Percentiles rank a stretch among this genome's conserved stretches.
Conservation (phyloP, 2,113 vertebrate species). For the Fulmarus glacialis region DNA sequence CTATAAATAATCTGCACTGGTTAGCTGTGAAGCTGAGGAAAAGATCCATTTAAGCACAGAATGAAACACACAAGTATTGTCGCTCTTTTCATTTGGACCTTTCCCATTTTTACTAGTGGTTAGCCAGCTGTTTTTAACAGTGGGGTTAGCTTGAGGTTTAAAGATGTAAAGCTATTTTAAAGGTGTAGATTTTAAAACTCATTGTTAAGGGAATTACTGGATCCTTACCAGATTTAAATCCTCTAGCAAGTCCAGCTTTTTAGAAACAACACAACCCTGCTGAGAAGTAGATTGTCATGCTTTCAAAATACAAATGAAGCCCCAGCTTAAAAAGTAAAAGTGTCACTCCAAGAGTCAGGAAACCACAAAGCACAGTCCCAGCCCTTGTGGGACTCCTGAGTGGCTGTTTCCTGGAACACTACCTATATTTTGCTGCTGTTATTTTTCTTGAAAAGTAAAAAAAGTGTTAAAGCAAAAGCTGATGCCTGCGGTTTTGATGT, state of each 20-base stretch:
- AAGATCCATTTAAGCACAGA: not conserved
- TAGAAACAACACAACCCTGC: not conserved
- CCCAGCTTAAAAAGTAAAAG: not conserved
- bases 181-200: not conserved
- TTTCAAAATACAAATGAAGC: constrained; percentile 20
- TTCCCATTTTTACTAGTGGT: not conserved
- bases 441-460: constrained; percentile 30
- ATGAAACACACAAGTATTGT: not conserved
- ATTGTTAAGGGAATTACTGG: not conserved
- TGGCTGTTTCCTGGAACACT: constrained; percentile 11
- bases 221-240: not conserved
- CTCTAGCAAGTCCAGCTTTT: not conserved
- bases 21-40: not conserved
- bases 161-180: not conserved
- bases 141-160: not conserved
- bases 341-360: not conserved
- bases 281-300: not conserved
- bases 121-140: not conserved
- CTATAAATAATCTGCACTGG: not conserved
- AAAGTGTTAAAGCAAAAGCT: not conserved
- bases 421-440: not conserved
- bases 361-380: not conserved
- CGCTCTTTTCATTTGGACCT: not conserved
- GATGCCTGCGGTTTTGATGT: not conserved
- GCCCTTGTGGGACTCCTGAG: not conserved